These are phyloP conservation scores for Hesperophylax magnus DNA, from an alignment of 1,140 invertebrate species.

Conservation along the genomic window DNA sequence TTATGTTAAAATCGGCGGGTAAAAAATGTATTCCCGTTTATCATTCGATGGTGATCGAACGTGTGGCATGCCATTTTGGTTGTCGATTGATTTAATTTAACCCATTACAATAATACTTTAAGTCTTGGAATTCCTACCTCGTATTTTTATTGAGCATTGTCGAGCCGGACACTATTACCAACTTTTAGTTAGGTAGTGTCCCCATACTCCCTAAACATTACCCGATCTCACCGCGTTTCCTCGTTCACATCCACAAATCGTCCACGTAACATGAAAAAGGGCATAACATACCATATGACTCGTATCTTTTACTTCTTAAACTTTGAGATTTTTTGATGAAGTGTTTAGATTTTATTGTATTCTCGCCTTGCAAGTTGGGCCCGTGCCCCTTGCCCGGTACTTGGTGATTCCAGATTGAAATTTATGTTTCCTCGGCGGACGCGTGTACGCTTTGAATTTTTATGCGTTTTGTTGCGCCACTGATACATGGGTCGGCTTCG, in stretches of 20 bases:
- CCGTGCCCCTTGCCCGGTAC: constrained; percentile 33
- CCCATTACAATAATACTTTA: too few species aligned
- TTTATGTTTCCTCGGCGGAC: constrained; percentile 55
- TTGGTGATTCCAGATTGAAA: constrained; percentile 53
- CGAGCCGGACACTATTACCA: constrained; percentile 2
- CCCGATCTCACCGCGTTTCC: too few species aligned
- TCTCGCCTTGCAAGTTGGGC: neutral
- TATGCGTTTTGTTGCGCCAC: constrained; percentile 35
- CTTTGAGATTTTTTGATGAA: neutral
- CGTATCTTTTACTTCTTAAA: neutral
- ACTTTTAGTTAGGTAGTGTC: too few species aligned
- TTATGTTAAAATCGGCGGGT: too few species aligned
- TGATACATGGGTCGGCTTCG: neutral
- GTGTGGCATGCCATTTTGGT: too few species aligned
- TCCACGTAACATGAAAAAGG: neutral
- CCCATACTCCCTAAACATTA: too few species aligned
- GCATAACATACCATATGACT: neutral
- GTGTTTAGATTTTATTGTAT: neutral
- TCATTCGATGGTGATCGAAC: too few species aligned
- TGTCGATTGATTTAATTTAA: too few species aligned
- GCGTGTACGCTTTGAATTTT: constrained; percentile 52
- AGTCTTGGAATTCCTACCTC: too few species aligned
- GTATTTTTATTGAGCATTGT: too few species aligned
- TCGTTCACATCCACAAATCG: too few species aligned
- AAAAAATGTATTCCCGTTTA: too few species aligned